Percentiles rank a stretch among this genome's conserved stretches.
These are phyloP conservation scores for Triops cancriformis DNA, from an alignment of 1,140 invertebrate genomes.

Conservation along the genomic window DNA sequence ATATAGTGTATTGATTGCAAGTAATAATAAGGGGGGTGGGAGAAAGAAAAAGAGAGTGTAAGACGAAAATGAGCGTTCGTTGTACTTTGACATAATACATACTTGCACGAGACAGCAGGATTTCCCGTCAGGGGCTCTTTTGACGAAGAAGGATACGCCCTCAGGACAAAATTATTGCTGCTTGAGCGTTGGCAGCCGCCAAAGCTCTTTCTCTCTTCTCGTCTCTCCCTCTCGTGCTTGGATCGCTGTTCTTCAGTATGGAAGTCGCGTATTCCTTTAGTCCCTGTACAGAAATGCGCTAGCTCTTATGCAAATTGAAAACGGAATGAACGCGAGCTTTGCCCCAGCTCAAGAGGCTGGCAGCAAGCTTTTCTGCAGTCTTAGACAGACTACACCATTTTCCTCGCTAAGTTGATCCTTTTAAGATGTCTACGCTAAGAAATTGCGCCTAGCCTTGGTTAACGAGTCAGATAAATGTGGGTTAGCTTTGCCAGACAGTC, in stretches of 20 bases:
- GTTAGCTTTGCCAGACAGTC: too few relatives aligned
- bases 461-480: too few relatives aligned
- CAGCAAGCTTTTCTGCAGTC: background rate
- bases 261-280: background rate
- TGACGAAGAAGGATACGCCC: constrained; percentile 4
- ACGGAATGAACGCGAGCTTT: background rate
- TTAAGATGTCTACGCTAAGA: background rate
- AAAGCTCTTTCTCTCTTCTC: background rate
- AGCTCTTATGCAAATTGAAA: constrained; percentile 1
- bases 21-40: background rate
- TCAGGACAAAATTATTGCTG: background rate
- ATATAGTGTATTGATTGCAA: background rate
- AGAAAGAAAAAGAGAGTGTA: background rate
- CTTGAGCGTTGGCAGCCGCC: background rate
- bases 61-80: too few relatives aligned
- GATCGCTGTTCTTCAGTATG: background rate
- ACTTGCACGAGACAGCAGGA: background rate
- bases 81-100: background rate
- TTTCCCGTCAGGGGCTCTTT: background rate
- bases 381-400: background rate
- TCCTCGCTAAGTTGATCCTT: background rate
- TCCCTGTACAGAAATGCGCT: background rate
- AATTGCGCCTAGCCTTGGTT: background rate
- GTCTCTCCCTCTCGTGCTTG: too few relatives aligned
- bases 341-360: background rate